Evolutionary conservation across 2,797 vertebrate species (phyloP).

Genomic region (Paramormyrops hopkinsi): DNA sequence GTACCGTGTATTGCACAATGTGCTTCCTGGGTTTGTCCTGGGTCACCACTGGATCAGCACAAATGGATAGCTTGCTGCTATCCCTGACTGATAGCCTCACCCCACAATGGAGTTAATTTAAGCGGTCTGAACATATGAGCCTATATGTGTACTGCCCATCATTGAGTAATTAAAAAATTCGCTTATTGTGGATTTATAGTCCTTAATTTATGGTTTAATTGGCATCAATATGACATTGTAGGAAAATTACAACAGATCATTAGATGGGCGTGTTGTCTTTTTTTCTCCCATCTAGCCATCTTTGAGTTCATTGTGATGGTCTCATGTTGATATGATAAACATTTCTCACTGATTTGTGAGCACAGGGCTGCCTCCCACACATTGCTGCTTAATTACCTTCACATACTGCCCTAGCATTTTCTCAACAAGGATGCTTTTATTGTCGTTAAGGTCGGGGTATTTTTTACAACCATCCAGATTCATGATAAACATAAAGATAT

Average conservation of each 20-base stretch:
- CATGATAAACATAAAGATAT: not conserved
- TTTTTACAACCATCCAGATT: slow-evolving; percentile 40
- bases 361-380: slow-evolving; percentile 69
- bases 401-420: slow-evolving; percentile 56
- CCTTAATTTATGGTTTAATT: slow-evolving; percentile 68
- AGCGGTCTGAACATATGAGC: not conserved
- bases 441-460: slow-evolving; percentile 67
- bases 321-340: slow-evolving; percentile 79
- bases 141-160: not conserved
- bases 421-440: slow-evolving; percentile 70
- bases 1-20: not conserved
- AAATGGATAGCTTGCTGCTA: not conserved
- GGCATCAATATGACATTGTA: slow-evolving; percentile 67
- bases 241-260: slow-evolving; percentile 70
- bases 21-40: not conserved
- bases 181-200: slow-evolving; percentile 13
- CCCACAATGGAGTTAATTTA: not conserved
- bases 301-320: slow-evolving; percentile 69
- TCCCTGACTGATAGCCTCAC: not conserved
- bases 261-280: slow-evolving; percentile 70
- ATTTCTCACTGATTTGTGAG: slow-evolving; percentile 71
- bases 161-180: not conserved
- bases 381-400: slow-evolving; percentile 73
- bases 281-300: slow-evolving; percentile 63
- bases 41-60: not conserved